Evolutionary conservation across 1,140 invertebrate genomes (phyloP).

Genomic region (Wasmannia auropunctata): DNA sequence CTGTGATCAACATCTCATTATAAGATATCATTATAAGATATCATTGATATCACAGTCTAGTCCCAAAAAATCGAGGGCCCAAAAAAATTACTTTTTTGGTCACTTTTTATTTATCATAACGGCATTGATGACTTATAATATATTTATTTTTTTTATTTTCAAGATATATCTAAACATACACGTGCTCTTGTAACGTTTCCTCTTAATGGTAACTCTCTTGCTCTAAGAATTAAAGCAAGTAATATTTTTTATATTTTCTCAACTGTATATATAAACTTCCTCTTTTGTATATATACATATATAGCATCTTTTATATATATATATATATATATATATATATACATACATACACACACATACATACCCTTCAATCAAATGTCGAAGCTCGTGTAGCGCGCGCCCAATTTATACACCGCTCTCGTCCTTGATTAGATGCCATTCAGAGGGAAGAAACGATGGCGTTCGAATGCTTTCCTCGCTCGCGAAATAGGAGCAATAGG

Average conservation of each 20-base stretch:
- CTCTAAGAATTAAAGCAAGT: not conserved
- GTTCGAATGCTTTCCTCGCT: constrained; percentile 27
- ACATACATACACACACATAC: not conserved
- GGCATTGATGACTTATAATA: not conserved
- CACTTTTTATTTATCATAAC: too few relatives aligned
- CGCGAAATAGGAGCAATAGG: constrained; percentile 35
- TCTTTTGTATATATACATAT: not conserved
- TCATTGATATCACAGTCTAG: too few relatives aligned
- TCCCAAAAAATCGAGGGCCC: too few relatives aligned
- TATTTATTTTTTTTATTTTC: not conserved
- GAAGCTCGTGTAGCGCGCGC: not conserved
- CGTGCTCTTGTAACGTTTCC: not conserved
- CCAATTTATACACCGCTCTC: constrained; percentile 5
- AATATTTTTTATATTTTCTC: not conserved
- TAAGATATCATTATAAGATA: too few relatives aligned
- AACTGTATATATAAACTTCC: not conserved
- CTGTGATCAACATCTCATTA: too few relatives aligned
- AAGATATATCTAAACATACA: not conserved
- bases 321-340: not conserved
- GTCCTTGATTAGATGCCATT: constrained; percentile 37
- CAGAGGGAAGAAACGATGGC: constrained; percentile 24
- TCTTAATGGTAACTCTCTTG: not conserved
- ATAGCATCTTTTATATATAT: not conserved
- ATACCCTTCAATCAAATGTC: constrained; percentile 18
- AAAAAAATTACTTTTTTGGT: too few relatives aligned